Percentiles rank a stretch among this genome's conserved stretches.
These are phyloP conservation scores for Merluccius polli DNA, from an alignment of 2,797 vertebrate species.

Conservation along the genomic window DNA sequence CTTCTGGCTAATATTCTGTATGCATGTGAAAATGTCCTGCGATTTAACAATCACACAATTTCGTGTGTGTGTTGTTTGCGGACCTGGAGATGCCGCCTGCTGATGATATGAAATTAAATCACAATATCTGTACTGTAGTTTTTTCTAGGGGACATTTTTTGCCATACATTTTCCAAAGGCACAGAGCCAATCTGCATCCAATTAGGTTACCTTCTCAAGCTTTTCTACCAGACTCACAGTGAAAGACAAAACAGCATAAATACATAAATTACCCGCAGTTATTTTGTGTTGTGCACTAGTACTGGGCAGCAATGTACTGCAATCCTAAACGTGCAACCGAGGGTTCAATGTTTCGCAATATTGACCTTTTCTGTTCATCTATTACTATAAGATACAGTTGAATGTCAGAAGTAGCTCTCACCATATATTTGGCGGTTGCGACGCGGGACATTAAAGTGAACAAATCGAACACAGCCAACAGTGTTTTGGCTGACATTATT, in stretches of 20 bases:
- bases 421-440: not conserved
- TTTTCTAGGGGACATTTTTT: constrained; percentile 4
- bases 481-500: not conserved
- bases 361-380: constrained; percentile 2
- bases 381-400: constrained; percentile 7
- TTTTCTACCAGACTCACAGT: constrained; percentile 7
- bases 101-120: not conserved
- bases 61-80: no score
- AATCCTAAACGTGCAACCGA: not conserved
- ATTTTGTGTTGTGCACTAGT: constrained; percentile 10
- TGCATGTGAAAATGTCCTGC: no score
- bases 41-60: no score
- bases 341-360: constrained; percentile 8
- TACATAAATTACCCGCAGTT: constrained; percentile 24
- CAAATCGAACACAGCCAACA: not conserved
- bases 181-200: constrained; percentile 24
- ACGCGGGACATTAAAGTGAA: not conserved
- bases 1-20: no score
- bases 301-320: constrained; percentile 7
- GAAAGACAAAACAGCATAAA: constrained; percentile 20
- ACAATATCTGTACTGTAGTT: constrained; percentile 2
- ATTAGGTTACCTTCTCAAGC: constrained; percentile 28
- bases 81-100: no score
- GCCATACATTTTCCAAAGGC: constrained; percentile 18
- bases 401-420: constrained; percentile 10